Conservation (phyloP, 1,140 invertebrate genomes). For the Globodera rostochiensis region DNA sequence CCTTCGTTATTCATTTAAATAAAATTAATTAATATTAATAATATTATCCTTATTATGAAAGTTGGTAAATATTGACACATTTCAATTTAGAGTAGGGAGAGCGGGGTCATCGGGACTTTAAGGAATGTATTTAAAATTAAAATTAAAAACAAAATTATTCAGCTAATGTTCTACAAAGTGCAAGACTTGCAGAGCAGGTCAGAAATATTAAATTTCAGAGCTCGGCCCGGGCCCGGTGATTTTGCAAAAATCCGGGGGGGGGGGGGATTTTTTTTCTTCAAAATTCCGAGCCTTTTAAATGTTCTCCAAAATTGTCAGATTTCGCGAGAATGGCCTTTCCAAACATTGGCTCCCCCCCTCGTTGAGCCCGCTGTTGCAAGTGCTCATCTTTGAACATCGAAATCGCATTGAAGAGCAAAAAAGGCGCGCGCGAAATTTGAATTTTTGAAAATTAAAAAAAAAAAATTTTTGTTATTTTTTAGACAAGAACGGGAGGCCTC, state of each 20-base stretch:
- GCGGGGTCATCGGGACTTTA: too few species aligned
- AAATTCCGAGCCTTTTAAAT: background rate
- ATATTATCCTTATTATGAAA: too few species aligned
- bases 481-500: background rate
- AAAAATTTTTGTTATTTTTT: background rate
- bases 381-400: conserved; percentile 44
- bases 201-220: background rate
- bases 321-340: conserved; percentile 34
- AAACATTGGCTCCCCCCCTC: conserved; percentile 49
- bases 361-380: conserved; percentile 38
- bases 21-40: too few species aligned
- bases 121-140: too few species aligned
- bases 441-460: background rate
- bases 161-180: conserved; percentile 45
- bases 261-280: background rate
- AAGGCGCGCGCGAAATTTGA: conserved; percentile 31
- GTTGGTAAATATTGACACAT: too few species aligned
- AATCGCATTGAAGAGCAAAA: conserved; percentile 38
- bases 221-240: too few species aligned
- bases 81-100: too few species aligned
- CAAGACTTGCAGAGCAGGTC: conserved; percentile 43
- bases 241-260: too few species aligned
- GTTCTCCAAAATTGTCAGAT: conserved; percentile 10
- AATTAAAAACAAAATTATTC: background rate
- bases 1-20: too few species aligned